phyloP scores from a whole-genome alignment of 2,797 vertebrate genomes.

The Malurus splendens region DNA sequence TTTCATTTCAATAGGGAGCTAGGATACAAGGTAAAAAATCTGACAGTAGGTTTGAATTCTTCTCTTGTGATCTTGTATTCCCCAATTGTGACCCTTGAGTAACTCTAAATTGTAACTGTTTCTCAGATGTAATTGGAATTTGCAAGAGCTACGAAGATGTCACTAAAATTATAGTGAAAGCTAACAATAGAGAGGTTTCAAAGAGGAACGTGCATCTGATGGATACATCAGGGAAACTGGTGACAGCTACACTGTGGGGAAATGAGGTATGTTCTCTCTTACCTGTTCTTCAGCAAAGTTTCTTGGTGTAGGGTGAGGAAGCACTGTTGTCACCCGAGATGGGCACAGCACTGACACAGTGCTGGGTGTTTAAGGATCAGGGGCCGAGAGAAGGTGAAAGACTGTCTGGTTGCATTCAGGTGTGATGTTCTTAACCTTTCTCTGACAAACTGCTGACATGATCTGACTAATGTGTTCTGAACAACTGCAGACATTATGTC shows the following conservation, averaged over 20 bases:
- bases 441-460: slow-evolving; percentile 55
- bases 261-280: slow-evolving; percentile 80
- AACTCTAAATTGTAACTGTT: slow-evolving; percentile 17
- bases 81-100: not conserved
- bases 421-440: slow-evolving; percentile 51
- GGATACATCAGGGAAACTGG: slow-evolving; percentile 88
- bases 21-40: slow-evolving; percentile 39
- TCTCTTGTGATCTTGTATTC: not conserved
- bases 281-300: not conserved
- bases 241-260: slow-evolving; percentile 91
- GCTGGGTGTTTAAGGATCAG: not conserved
- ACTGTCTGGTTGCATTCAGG: slow-evolving; percentile 49
- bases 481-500: slow-evolving; percentile 31
- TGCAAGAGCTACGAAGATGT: slow-evolving; percentile 89
- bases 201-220: slow-evolving; percentile 89
- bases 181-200: slow-evolving; percentile 86
- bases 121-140: slow-evolving; percentile 92
- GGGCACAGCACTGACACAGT: not conserved
- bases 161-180: slow-evolving; percentile 85
- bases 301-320: not conserved
- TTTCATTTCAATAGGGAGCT: slow-evolving; percentile 48
- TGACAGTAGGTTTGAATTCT: slow-evolving; percentile 5
- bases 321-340: not conserved
- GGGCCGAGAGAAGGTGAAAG: slow-evolving; percentile 26
- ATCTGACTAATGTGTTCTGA: slow-evolving; percentile 54